phyloP scores from a whole-genome alignment of 2,888 invertebrate genomes.

The Ryuthela nishihirai region DNA sequence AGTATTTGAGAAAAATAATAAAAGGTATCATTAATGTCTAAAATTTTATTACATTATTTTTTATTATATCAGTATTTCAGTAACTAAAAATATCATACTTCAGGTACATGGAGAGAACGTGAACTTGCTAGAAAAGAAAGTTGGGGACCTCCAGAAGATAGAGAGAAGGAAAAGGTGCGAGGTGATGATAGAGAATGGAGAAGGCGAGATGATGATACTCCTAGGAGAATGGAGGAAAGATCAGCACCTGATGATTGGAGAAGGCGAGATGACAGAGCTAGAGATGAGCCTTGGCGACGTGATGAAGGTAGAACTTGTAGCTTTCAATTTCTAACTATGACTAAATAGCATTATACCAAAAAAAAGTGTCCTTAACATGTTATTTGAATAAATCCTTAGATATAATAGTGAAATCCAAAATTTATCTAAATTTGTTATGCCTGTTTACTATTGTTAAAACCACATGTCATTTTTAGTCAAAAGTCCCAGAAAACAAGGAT shows the following conservation, averaged over 20 bases:
- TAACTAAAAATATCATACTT: too few species aligned
- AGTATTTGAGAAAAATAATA: neutral
- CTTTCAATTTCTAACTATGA: neutral
- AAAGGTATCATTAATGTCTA: neutral
- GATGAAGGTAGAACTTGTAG: slow-evolving; percentile 2
- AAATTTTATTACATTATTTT: neutral
- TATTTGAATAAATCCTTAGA: too few species aligned
- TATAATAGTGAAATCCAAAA: too few species aligned
- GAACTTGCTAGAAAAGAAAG: neutral
- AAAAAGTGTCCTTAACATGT: too few species aligned
- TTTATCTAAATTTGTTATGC: too few species aligned
- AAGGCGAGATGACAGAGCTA: neutral
- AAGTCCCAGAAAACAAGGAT: too few species aligned
- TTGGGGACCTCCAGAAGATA: slow-evolving; percentile 9
- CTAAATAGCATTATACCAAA: too few species aligned
- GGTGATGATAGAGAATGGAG: slow-evolving; percentile 19
- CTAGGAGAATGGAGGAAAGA: slow-evolving; percentile 3
- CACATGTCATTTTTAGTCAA: too few species aligned
- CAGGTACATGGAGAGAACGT: neutral
- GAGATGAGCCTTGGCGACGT: slow-evolving; percentile 6
- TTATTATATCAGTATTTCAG: too few species aligned
- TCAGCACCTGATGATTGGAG: slow-evolving; percentile 6
- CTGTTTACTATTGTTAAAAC: too few species aligned
- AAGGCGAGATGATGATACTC: slow-evolving; percentile 2
- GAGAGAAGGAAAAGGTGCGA: neutral